Base-by-base conservation (phyloP, 2,888 invertebrate species). In the Melolontha melolontha region DNA sequence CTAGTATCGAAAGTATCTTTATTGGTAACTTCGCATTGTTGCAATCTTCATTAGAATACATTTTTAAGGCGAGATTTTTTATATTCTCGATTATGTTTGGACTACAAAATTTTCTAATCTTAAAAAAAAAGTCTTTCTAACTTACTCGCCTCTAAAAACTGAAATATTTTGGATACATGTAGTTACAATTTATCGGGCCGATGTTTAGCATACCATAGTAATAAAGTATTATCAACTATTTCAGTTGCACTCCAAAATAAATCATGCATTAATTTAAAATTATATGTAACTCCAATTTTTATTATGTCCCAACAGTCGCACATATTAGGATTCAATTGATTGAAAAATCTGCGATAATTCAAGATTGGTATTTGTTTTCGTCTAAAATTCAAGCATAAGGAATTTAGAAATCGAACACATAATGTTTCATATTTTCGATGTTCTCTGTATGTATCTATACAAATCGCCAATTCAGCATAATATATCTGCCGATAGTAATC, bases 161-260 rank as follows among this genome's bases (percentile, higher is more conserved):
- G 12, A 6, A 10, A 29, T 11, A 59, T 44, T 14, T 44, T 44
- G 5, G 27, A 7, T 27, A n/a, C 42, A 29, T 59, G n/a, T 29
- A 47, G n/a, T 16, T 34, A 10, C 7, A 62, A 11, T 16, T n/a
- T 10, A 47, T 49, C 59, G 6, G 59, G 59, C 0, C 59, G 59
- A 49, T 39, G 22, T 11, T 11, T 62, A 5, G 34, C 59, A 39
- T 62, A 62, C 59, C 59, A 62, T 6, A 34, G 12, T 14, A 62
- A 11, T 49, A 10, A n/a, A n/a, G 16, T 10, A 14, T 34, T 47
- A 16, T 34, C 39, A 7, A 8, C 2, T 16, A 49, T 8, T 2
- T 16, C n/a, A n/a, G n/a, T 11, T 7, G 11, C 2, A 1, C 29
- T 47, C 59, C 59, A 62, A 39, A 62, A 62, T 10, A 47, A n/a